Evolutionary conservation across 2,797 vertebrate species (phyloP), one percentile per base, ranked within the genome.

Genomic region (Myotis myotis): DNA sequence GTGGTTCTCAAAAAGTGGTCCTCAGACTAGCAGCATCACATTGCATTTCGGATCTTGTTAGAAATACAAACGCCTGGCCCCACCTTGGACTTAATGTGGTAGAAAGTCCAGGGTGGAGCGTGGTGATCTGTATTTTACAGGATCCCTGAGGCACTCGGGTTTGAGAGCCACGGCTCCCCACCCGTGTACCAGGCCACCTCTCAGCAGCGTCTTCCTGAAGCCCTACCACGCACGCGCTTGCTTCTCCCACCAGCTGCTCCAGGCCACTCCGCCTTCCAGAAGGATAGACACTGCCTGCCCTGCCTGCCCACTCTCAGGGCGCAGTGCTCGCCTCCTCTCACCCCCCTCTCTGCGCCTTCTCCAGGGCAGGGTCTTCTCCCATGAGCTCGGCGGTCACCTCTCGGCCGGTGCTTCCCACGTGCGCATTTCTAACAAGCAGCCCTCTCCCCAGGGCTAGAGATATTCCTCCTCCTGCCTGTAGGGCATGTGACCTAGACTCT

Each of bases 381-480:
- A 5, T 15, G 38, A 60, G 44, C 33, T 83, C 49, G 62, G n/a
- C 44, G 70, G 25, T 71, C 55, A 66, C 25, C 75, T 95, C 64
- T 25, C 2, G 13, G 41, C 36, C 30, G 16, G 49, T 22, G 20
- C 60, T 57, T 51, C 72, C 41, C 20, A 8, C 5, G 4, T 4
- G 12, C 8, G 9, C 12, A 4, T 79, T 76, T 87, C 66, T 64
- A 84, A 70, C 0, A 12, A 68, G 53, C 62, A 79, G 11, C 71
- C 74, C 51, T 74, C 71, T 60, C 64, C 49, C 47, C 55, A 36
- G 20, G 66, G 84, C 76, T 87, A 62, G 72, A 80, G 80, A 49
- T 22, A 41, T 0, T 53, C n/a, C 74, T 82, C 57, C 41, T 76
- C 64, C 80, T 87, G 41, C 33, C 41, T 44, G 5, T 13, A 2